Percentiles rank a stretch among this genome's conserved stretches.
Evolutionary conservation across 2,888 invertebrate species (phyloP).

Genomic region (Oxystoma pomonae): DNA sequence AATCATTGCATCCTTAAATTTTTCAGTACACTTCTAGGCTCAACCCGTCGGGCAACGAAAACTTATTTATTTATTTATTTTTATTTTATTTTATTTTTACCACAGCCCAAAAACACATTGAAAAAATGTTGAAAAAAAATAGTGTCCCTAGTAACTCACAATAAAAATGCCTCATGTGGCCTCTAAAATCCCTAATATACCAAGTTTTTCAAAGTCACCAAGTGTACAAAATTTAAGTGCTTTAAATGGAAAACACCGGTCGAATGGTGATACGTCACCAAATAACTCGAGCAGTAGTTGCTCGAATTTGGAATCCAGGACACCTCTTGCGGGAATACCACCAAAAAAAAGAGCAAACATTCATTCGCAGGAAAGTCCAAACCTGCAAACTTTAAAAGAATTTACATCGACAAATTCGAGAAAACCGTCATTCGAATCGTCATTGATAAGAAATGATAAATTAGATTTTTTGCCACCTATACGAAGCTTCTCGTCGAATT

Average conservation of each 20-base stretch:
- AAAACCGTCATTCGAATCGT: no score
- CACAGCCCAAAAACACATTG: no score
- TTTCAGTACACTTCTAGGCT: not conserved
- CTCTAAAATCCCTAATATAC: slow-evolving; percentile 10
- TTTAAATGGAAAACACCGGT: no score
- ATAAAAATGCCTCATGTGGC: slow-evolving; percentile 25
- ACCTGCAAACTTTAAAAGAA: no score
- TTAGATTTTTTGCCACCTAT: no score
- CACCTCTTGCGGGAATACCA: not conserved
- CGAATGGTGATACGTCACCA: not conserved
- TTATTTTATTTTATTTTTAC: not conserved
- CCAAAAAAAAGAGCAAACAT: not conserved
- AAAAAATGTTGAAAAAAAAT: no score
- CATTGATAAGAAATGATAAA: no score
- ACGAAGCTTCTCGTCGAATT: no score
- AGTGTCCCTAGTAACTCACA: no score
- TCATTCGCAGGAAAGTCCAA: no score
- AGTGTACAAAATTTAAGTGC: not conserved
- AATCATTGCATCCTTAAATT: not conserved
- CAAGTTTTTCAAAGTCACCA: not conserved
- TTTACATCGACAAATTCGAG: no score
- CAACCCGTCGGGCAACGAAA: not conserved
- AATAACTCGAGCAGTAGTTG: not conserved
- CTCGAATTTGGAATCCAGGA: not conserved
- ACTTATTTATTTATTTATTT: not conserved